Percentiles rank a stretch among this genome's conserved stretches.
phyloP scores from a whole-genome alignment of 2,113 vertebrate species.

The Microcebus murinus region DNA sequence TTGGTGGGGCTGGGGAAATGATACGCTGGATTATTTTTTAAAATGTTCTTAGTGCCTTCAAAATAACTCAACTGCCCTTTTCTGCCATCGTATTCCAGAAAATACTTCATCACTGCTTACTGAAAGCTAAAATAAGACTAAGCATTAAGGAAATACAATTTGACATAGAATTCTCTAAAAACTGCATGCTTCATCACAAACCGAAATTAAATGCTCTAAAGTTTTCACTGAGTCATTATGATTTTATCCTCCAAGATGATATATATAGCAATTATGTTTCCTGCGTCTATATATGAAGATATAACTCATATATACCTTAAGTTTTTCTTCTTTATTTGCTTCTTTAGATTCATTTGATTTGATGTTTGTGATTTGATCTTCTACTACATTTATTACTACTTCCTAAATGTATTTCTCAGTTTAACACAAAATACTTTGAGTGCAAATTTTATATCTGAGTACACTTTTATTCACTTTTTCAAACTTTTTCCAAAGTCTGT shows the following conservation, averaged over 20 bases:
- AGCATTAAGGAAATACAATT: background rate
- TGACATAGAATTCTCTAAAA: background rate
- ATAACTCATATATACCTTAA: background rate
- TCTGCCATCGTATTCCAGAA: background rate
- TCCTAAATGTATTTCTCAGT: background rate
- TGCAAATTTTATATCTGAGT: background rate
- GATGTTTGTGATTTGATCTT: background rate
- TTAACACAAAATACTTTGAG: background rate
- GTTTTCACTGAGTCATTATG: background rate
- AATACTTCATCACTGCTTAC: background rate
- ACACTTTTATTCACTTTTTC: background rate
- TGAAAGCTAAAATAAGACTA: background rate
- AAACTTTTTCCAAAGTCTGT: background rate
- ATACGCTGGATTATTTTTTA: background rate
- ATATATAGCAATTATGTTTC: background rate
- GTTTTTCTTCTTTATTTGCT: background rate
- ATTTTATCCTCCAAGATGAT: background rate
- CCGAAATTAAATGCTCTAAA: background rate
- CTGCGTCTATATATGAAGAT: background rate
- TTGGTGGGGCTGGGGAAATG: rapidly evolving
- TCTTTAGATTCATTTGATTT: background rate
- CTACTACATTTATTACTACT: background rate
- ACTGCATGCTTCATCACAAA: background rate
- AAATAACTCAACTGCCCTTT: background rate
- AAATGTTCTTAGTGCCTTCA: background rate